Conservation (phyloP, 2,797 vertebrate species). For the Gambelia wislizenii region DNA sequence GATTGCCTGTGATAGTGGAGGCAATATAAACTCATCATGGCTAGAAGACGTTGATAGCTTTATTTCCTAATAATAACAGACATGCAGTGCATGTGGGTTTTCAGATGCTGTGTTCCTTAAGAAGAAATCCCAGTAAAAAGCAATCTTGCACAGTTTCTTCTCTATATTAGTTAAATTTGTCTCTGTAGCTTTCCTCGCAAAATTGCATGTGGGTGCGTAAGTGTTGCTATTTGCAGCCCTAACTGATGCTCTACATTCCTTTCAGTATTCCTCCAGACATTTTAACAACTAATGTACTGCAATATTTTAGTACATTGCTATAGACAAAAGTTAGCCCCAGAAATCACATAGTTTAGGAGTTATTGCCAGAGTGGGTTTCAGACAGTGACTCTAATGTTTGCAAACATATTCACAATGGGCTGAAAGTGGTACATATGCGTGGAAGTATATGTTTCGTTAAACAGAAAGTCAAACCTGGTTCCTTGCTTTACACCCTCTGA, state of each 20-base stretch:
- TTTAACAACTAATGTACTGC: neutral
- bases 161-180: neutral
- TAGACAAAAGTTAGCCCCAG: neutral
- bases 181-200: neutral
- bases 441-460: neutral
- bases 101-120: neutral
- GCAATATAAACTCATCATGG: neutral
- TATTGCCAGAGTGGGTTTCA: neutral
- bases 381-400: neutral
- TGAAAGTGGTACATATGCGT: no score
- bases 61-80: neutral
- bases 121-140: neutral
- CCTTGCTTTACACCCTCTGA: neutral
- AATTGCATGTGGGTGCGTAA: neutral
- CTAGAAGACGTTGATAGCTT: neutral
- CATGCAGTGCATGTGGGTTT: neutral
- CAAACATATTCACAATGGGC: no score
- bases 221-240: neutral
- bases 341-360: neutral
- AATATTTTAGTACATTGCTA: neutral
- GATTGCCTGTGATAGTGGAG: neutral
- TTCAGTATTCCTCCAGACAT: neutral
- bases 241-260: neutral
- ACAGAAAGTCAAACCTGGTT: neutral
- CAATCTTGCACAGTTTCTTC: neutral